phyloP scores from a whole-genome alignment of 1,140 invertebrate species.

The Papilio aristodemus region DNA sequence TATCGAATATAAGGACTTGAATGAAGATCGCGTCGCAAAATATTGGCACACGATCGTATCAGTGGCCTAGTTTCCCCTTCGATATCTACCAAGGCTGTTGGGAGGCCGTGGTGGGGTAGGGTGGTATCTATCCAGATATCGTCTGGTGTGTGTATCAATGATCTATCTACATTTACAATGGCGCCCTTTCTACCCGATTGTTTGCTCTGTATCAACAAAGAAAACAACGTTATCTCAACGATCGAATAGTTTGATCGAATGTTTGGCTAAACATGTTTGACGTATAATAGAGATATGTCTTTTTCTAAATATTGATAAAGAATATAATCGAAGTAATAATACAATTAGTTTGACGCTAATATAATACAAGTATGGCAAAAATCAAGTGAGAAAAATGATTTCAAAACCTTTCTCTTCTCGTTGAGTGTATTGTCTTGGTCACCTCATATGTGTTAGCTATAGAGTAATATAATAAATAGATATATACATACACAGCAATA shows the following conservation, averaged over 20 bases:
- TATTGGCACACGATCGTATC: slow-evolving; percentile 35
- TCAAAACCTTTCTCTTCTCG: too few species aligned
- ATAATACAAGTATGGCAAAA: too few species aligned
- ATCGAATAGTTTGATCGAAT: slow-evolving; percentile 9
- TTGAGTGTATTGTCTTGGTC: too few species aligned
- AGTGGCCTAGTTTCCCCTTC: slow-evolving; percentile 38
- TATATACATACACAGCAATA: too few species aligned
- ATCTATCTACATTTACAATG: slow-evolving; percentile 39
- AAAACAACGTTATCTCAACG: slow-evolving; percentile 22
- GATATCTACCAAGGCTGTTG: slow-evolving; percentile 41
- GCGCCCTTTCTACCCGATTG: slow-evolving; percentile 22
- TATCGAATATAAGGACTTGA: slow-evolving; percentile 36
- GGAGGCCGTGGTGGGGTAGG: slow-evolving; percentile 21
- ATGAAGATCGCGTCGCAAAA: slow-evolving; percentile 38
- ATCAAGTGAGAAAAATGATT: too few species aligned
- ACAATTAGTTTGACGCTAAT: not conserved
- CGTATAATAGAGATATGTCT: not conserved
- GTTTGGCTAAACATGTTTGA: slow-evolving; percentile 20
- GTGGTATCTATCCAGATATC: not conserved
- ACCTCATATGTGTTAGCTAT: too few species aligned
- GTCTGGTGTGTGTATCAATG: slow-evolving; percentile 37
- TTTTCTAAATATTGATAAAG: not conserved
- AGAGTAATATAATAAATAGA: too few species aligned
- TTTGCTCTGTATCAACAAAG: slow-evolving; percentile 24
- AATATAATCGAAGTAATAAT: not conserved